Conservation (phyloP, 2,888 invertebrate genomes). For the Chrysolina americana region DNA sequence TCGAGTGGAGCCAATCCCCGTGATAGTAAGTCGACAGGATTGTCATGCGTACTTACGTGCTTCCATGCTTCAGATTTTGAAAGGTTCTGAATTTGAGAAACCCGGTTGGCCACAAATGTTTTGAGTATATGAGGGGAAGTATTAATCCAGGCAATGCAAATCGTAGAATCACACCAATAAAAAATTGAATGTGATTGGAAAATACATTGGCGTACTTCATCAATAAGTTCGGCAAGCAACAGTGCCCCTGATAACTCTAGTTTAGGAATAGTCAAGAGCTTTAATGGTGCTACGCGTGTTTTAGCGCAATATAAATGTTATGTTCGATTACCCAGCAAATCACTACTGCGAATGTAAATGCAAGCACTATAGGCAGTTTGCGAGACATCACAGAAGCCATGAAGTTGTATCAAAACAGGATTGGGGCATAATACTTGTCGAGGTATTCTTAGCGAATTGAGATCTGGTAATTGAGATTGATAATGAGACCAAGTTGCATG, state of each 20-base stretch:
- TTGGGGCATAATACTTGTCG: slow-evolving; percentile 7
- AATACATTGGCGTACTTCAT: slow-evolving; percentile 28
- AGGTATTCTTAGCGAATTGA: neutral
- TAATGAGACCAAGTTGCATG: no score
- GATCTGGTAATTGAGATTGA: no score
- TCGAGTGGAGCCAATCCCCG: slow-evolving; percentile 24
- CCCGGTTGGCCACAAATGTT: slow-evolving; percentile 33
- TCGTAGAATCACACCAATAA: slow-evolving; percentile 38
- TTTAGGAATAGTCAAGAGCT: slow-evolving; percentile 37
- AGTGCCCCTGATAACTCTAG: slow-evolving; percentile 41
- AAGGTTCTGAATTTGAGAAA: slow-evolving; percentile 27
- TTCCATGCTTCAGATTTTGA: neutral
- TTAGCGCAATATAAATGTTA: slow-evolving; percentile 34
- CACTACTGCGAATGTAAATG: slow-evolving; percentile 2
- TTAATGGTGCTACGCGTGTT: slow-evolving; percentile 39
- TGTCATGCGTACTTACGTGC: slow-evolving; percentile 26
- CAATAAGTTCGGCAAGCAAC: slow-evolving; percentile 31
- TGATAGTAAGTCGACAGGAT: no score
- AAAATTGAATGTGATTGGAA: no score
- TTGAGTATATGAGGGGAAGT: slow-evolving; percentile 25
- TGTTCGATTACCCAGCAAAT: slow-evolving; percentile 19
- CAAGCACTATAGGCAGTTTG: neutral
- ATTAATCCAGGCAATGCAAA: slow-evolving; percentile 36
- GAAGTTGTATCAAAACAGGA: neutral
- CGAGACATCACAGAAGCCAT: neutral